A percentile compares a stretch with the other conserved stretches of the same genome.
These are phyloP conservation scores for Paradoxurus hermaphroditus DNA, from an alignment of 2,113 vertebrate species.

Conservation along the genomic window DNA sequence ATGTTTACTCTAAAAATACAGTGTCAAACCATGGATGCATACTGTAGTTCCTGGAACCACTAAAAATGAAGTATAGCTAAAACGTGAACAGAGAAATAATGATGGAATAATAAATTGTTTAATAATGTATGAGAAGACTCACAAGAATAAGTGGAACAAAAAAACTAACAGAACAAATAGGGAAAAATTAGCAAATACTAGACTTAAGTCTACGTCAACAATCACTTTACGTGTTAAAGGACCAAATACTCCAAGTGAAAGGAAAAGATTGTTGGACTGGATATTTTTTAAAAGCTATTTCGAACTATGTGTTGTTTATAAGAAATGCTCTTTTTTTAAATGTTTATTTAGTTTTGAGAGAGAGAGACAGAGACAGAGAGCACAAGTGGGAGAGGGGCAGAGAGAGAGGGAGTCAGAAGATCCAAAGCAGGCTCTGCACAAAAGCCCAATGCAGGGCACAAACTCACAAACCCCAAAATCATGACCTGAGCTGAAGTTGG, in stretches of 20 bases:
- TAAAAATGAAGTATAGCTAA: background rate
- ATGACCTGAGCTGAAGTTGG: too few relatives aligned
- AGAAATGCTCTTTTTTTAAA: background rate
- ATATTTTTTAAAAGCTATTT: background rate
- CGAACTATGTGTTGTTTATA: background rate
- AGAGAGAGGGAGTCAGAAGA: too few relatives aligned
- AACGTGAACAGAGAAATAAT: background rate
- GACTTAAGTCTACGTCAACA: background rate
- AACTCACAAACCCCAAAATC: too few relatives aligned
- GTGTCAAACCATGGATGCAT: background rate
- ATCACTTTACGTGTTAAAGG: background rate
- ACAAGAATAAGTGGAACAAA: background rate
- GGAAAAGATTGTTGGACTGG: background rate
- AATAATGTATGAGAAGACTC: background rate
- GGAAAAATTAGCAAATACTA: background rate
- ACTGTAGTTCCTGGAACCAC: background rate
- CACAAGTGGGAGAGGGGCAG: too few relatives aligned
- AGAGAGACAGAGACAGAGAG: too few relatives aligned
- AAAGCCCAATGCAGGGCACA: too few relatives aligned
- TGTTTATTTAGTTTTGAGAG: too few relatives aligned
- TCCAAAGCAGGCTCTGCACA: too few relatives aligned
- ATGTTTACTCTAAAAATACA: background rate
- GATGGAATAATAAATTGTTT: background rate
- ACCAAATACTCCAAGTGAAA: background rate
- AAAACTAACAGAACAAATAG: background rate